Conservation (phyloP, 2,797 vertebrate species). For the Sciurus carolinensis region DNA sequence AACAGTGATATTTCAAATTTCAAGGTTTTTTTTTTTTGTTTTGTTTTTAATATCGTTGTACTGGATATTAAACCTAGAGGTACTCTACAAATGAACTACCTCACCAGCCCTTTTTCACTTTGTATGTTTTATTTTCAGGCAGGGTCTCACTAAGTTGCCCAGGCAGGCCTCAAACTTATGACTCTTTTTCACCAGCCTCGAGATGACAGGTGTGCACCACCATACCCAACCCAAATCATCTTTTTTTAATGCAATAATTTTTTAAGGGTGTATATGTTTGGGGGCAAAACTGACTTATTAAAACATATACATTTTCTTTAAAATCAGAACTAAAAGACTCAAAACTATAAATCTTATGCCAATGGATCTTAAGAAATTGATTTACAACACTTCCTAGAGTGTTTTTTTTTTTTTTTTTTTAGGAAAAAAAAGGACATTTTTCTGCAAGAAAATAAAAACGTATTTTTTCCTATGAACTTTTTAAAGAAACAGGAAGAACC, state of each 20-base stretch:
- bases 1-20: constrained; percentile 34
- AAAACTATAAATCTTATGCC: background rate
- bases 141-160: no score
- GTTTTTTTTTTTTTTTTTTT: background rate
- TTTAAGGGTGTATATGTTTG: background rate
- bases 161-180: no score
- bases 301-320: background rate
- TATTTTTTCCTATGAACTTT: background rate
- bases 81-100: no score
- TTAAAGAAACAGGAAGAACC: background rate
- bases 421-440: background rate
- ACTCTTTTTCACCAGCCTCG: no score
- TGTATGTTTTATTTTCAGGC: no score
- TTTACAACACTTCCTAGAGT: background rate
- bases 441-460: background rate
- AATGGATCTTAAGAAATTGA: constrained; percentile 12
- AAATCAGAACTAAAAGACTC: constrained; percentile 51
- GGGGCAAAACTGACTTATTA: background rate
- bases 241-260: background rate
- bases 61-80: no score
- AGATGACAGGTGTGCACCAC: no score
- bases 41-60: no score
- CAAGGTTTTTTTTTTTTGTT: background rate
- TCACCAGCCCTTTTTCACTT: no score
- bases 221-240: background rate